phyloP scores from a whole-genome alignment of 2,888 invertebrate species.

The Ormyrus nitidulus region DNA sequence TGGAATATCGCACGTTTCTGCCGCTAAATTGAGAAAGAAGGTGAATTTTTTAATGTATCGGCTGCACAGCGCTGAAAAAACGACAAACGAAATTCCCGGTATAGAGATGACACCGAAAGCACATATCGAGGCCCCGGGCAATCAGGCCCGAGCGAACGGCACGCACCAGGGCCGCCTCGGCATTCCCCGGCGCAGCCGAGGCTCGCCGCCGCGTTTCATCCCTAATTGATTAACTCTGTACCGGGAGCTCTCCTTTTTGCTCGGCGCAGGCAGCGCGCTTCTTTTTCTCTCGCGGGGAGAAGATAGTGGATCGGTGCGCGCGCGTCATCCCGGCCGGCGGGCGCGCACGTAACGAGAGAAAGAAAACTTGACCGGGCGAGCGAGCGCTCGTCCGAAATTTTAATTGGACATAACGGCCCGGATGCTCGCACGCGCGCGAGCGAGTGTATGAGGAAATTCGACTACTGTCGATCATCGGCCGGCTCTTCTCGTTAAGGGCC shows the following conservation, averaged over 20 bases:
- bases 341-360: conserved; percentile 25
- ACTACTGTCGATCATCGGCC: conserved; percentile 37
- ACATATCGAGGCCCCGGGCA: too few relatives aligned
- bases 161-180: too few relatives aligned
- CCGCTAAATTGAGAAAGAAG: too few relatives aligned
- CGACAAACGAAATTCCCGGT: too few relatives aligned
- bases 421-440: neutral
- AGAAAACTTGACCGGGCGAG: conserved; percentile 4
- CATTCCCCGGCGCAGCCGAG: too few relatives aligned
- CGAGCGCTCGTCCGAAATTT: conserved; percentile 45
- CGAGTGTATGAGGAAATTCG: conserved; percentile 19
- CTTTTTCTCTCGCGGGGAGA: neutral
- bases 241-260: neutral
- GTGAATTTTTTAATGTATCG: too few relatives aligned
- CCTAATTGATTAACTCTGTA: conserved; percentile 59
- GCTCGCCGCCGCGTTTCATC: conserved; percentile 39
- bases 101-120: too few relatives aligned
- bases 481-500: too few relatives aligned
- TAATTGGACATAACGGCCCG: conserved; percentile 51
- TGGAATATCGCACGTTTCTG: too few relatives aligned
- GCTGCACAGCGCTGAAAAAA: too few relatives aligned
- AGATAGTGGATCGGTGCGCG: conserved; percentile 12
- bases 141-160: too few relatives aligned
- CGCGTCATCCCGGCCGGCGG: conserved; percentile 39
- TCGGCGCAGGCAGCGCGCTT: neutral